Percentiles rank a stretch among this genome's conserved stretches.
Evolutionary conservation across 2,113 vertebrate genomes (phyloP).

Genomic region (Amphiprion ocellaris): DNA sequence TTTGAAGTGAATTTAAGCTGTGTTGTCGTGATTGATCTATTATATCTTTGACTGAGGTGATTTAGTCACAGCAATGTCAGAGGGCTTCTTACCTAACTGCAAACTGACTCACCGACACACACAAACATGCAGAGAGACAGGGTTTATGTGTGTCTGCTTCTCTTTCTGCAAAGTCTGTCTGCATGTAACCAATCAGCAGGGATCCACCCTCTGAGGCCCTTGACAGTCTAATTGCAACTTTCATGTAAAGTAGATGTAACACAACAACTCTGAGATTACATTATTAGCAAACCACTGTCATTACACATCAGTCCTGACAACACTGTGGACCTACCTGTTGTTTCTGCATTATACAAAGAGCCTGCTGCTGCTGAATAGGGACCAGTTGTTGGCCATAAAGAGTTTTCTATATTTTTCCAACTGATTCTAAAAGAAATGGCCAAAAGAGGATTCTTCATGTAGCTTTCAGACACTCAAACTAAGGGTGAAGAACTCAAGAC

Average conservation of each 20-base stretch:
- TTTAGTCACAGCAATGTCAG: too few species aligned
- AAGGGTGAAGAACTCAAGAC: too few species aligned
- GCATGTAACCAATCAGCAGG: neutral
- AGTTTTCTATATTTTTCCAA: too few species aligned
- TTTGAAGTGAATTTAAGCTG: slow-evolving; percentile 2
- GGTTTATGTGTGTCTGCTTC: neutral
- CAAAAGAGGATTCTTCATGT: too few species aligned
- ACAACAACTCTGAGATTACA: neutral
- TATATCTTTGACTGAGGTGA: neutral
- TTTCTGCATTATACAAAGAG: neutral
- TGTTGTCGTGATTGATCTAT: neutral
- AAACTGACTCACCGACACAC: too few species aligned
- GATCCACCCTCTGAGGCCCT: neutral
- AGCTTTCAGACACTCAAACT: too few species aligned
- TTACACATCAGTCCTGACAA: neutral
- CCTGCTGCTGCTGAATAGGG: neutral
- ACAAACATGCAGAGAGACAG: too few species aligned
- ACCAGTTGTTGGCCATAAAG: too few species aligned
- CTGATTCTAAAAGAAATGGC: too few species aligned
- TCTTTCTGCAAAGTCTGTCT: neutral
- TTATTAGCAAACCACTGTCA: slow-evolving; percentile 37
- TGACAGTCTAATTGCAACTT: slow-evolving; percentile 38
- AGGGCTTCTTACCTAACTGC: too few species aligned
- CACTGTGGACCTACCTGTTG: neutral
- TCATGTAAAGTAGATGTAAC: slow-evolving; percentile 15